Conservation (phyloP, 2,888 invertebrate genomes). For the Notodonta dromedarius region DNA sequence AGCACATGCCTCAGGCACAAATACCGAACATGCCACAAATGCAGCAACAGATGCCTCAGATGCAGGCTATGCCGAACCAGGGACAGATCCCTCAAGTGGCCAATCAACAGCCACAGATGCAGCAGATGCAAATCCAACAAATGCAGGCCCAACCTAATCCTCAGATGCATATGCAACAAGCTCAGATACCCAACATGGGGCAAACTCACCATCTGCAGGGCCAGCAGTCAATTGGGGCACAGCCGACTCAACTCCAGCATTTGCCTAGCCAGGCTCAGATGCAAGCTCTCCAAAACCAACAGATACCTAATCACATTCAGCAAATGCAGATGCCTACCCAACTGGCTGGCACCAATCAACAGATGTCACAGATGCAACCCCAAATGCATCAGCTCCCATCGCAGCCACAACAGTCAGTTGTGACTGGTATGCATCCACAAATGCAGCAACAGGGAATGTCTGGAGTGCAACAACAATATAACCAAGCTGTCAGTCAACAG, state of each 20-base stretch:
- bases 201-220: conserved; percentile 76
- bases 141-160: conserved; percentile 77
- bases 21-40: conserved; percentile 79
- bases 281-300: conserved; percentile 81
- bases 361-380: conserved; percentile 81
- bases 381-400: conserved; percentile 80
- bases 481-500: conserved; percentile 79
- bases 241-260: conserved; percentile 80
- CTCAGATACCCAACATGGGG: conserved; percentile 78
- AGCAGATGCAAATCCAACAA: conserved; percentile 81
- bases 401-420: conserved; percentile 79
- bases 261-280: conserved; percentile 80
- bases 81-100: conserved; percentile 77
- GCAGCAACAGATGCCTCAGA: conserved; percentile 80
- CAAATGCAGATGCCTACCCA: conserved; percentile 80
- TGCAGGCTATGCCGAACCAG: conserved; percentile 78
- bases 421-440: conserved; percentile 79
- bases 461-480: conserved; percentile 81
- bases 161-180: conserved; percentile 81
- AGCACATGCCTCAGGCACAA: conserved; percentile 77
- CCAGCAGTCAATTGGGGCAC: conserved; percentile 74
- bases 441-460: conserved; percentile 79
- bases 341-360: conserved; percentile 72
- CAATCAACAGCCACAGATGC: conserved; percentile 78
- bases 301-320: conserved; percentile 82